Evolutionary conservation across 2,113 vertebrate species (phyloP).

Genomic region (Hystrix brachyura): DNA sequence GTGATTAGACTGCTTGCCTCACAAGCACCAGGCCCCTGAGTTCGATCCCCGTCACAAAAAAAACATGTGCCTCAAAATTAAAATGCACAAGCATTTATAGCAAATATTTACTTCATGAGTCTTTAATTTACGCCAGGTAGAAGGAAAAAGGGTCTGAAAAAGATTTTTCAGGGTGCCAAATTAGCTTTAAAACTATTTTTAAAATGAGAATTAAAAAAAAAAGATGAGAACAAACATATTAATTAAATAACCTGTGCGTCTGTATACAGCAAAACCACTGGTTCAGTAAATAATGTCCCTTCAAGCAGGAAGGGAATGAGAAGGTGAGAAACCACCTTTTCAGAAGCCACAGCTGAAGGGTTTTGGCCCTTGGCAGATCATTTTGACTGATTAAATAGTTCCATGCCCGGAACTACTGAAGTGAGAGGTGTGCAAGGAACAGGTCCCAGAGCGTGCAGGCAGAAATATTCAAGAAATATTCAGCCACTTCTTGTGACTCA

Average conservation of each 20-base stretch:
- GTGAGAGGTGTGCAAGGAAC: background rate
- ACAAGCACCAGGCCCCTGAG: background rate
- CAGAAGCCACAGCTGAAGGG: background rate
- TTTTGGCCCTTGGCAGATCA: background rate
- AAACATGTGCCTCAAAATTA: background rate
- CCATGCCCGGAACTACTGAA: background rate
- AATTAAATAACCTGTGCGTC: constrained; percentile 18
- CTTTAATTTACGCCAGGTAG: background rate
- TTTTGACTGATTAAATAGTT: background rate
- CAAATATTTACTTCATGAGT: constrained; percentile 34
- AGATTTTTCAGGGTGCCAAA: constrained; percentile 29
- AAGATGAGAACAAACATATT: background rate
- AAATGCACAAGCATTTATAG: constrained; percentile 27
- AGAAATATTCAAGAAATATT: background rate
- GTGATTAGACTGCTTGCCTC: too few relatives aligned
- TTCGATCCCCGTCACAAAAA: background rate
- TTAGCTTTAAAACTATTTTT: background rate
- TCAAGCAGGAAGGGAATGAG: background rate
- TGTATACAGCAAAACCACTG: background rate
- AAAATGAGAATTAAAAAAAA: constrained; percentile 12
- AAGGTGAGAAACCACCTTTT: background rate
- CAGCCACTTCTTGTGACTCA: constrained; percentile 22
- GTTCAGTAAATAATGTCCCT: background rate
- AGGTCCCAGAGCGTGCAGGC: background rate
- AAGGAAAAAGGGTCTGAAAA: background rate